Conservation (phyloP, 2,797 vertebrate species). For the Helostoma temminkii region DNA sequence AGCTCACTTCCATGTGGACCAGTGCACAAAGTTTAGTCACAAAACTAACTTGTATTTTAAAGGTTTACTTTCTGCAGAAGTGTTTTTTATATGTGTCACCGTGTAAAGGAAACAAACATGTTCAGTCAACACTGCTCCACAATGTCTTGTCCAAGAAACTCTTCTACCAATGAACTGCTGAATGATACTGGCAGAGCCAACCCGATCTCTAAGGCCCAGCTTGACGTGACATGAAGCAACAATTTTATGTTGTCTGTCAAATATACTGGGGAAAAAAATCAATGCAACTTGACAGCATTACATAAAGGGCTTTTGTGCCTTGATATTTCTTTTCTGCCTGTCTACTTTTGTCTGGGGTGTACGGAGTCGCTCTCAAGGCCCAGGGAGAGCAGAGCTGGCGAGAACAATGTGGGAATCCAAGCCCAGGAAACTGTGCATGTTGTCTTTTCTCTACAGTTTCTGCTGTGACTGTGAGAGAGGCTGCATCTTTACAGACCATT, state of each 20-base stretch:
- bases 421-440: constrained; percentile 77
- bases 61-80: constrained; percentile 33
- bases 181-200: constrained; percentile 52
- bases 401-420: constrained; percentile 83
- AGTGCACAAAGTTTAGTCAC: constrained; percentile 14
- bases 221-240: constrained; percentile 74
- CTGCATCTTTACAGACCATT: constrained; percentile 85
- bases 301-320: constrained; percentile 82
- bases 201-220: constrained; percentile 65
- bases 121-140: constrained; percentile 42
- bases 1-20: constrained; percentile 4
- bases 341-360: constrained; percentile 77
- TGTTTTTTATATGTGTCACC: constrained; percentile 36
- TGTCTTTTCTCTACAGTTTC: constrained; percentile 78
- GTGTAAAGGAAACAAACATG: constrained; percentile 55
- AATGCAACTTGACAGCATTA: constrained; percentile 79
- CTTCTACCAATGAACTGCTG: constrained; percentile 53
- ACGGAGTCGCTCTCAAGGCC: constrained; percentile 68
- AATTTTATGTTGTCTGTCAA: constrained; percentile 81
- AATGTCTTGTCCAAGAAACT: constrained; percentile 53
- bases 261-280: constrained; percentile 71
- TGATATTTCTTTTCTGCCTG: constrained; percentile 75
- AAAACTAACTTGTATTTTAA: constrained; percentile 32
- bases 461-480: constrained; percentile 74
- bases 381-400: constrained; percentile 64